These are phyloP conservation scores for Pteropus alecto DNA, from an alignment of 2,113 vertebrate species.

Conservation along the genomic window DNA sequence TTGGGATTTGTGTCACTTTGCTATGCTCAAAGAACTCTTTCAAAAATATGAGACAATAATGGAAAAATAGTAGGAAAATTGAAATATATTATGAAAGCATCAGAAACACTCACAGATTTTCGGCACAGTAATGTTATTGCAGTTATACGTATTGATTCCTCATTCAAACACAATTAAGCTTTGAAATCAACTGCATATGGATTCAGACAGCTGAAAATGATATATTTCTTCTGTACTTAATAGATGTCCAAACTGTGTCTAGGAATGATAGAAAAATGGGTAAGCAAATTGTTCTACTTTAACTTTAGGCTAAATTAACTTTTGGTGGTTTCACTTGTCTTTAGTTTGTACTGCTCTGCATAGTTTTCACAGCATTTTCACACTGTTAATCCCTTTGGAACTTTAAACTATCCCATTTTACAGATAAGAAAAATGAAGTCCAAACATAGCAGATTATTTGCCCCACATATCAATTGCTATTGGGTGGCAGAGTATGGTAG, in stretches of 20 bases:
- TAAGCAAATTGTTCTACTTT: constrained; percentile 43
- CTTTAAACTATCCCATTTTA: not conserved
- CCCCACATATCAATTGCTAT: not conserved
- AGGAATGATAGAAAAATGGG: constrained; percentile 33
- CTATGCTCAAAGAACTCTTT: constrained; percentile 60
- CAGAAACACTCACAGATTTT: constrained; percentile 41
- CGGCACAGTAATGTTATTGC: constrained; percentile 36
- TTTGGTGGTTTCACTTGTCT: not conserved
- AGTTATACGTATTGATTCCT: constrained; percentile 68
- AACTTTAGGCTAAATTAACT: constrained; percentile 36
- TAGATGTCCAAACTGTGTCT: constrained; percentile 50
- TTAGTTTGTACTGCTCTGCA: not conserved
- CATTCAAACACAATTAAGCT: constrained; percentile 73
- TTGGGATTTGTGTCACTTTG: constrained; percentile 46
- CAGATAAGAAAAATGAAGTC: not conserved
- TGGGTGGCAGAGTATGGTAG: not conserved
- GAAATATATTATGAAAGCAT: constrained; percentile 66
- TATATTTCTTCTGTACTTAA: constrained; percentile 60
- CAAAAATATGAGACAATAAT: constrained; percentile 67
- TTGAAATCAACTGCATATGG: constrained; percentile 65
- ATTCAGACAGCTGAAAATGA: constrained; percentile 69
- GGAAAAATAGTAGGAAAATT: constrained; percentile 70
- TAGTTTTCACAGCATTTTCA: not conserved
- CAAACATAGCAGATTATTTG: not conserved
- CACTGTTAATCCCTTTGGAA: not conserved